Evolutionary conservation across 92 coral and sea anemone species (phyloP).

Genomic region (Nematostella vectensis): DNA sequence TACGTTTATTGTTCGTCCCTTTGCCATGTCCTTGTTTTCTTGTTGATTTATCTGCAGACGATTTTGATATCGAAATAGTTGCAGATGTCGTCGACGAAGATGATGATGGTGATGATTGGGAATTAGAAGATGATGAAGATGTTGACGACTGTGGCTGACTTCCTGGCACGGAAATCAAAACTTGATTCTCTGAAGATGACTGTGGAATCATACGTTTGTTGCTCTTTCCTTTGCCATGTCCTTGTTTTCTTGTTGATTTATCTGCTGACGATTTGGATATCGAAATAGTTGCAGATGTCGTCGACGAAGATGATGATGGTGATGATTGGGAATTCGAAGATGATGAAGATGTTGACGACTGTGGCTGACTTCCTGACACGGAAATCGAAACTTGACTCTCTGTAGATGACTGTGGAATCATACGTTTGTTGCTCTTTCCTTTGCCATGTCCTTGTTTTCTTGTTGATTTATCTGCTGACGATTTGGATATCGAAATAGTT

Average conservation of each 20-base stretch:
- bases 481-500: conserved; percentile 3
- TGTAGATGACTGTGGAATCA: too few species aligned
- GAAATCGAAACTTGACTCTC: too few species aligned
- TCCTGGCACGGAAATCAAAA: too few species aligned
- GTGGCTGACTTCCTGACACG: too few species aligned
- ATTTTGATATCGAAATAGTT: conserved; percentile 6
- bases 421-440: too few species aligned
- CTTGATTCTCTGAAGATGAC: too few species aligned
- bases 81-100: conserved; percentile 3
- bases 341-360: not conserved
- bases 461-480: not conserved
- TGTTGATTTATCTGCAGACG: conserved; percentile 3
- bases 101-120: conserved; percentile 5
- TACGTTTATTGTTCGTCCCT: too few species aligned
- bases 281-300: conserved; percentile 4
- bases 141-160: not conserved
- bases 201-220: too few species aligned
- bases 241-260: conserved; percentile 1
- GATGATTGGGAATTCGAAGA: conserved; percentile 1
- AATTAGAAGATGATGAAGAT: conserved; percentile 6
- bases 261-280: not conserved
- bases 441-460: too few species aligned
- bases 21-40: too few species aligned
- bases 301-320: conserved; percentile 5
- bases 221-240: too few species aligned